Percentiles rank a stretch among this genome's conserved stretches.
These are phyloP conservation scores for Halcyon badia DNA, from an alignment of 2,797 vertebrate species.

Conservation along the genomic window DNA sequence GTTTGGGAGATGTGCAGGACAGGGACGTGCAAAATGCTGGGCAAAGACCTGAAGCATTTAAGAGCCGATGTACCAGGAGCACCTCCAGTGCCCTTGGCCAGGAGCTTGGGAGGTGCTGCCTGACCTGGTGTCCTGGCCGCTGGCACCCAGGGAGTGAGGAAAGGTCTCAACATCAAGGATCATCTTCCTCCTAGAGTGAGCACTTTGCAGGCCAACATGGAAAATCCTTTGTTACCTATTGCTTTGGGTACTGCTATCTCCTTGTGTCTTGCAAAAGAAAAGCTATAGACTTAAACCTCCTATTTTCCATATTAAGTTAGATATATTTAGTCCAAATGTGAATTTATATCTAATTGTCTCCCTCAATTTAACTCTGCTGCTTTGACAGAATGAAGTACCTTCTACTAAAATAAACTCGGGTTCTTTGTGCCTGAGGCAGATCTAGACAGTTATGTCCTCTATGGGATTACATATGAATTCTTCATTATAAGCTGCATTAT, in stretches of 20 bases:
- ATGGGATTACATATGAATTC: background rate
- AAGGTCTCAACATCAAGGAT: background rate
- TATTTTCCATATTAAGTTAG: background rate
- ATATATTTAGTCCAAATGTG: background rate
- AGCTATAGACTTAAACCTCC: background rate
- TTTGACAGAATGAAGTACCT: constrained; percentile 6
- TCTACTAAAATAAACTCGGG: background rate
- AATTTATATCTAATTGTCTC: background rate
- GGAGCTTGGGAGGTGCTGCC: background rate
- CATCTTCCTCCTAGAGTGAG: background rate
- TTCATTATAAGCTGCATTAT: background rate
- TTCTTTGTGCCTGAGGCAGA: constrained; percentile 7
- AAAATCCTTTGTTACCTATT: background rate
- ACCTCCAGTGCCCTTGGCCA: too few species aligned
- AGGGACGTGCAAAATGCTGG: background rate
- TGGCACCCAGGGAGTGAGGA: background rate
- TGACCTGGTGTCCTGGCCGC: accelerated
- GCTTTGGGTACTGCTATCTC: background rate
- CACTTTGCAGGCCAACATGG: accelerated
- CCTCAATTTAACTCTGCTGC: background rate
- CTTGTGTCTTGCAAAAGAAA: background rate
- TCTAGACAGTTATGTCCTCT: background rate
- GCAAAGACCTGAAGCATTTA: background rate
- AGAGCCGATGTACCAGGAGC: background rate
- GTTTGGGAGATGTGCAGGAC: background rate